Base-by-base conservation (phyloP, 2,888 invertebrate species). In the Endotricha flammealis region DNA sequence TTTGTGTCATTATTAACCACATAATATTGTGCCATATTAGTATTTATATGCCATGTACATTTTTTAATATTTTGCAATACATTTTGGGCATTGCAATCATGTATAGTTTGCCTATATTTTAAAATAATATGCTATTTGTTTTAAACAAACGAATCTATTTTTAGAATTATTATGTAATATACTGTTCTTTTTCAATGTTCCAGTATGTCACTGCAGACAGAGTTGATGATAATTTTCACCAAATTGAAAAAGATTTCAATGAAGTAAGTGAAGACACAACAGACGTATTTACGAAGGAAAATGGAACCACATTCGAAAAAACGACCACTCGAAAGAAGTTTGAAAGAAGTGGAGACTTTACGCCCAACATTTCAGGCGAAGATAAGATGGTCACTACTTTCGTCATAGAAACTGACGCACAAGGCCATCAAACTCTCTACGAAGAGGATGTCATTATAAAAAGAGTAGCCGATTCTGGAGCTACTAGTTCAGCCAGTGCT, bases 371-470 rank as follows among this genome's bases (percentile, higher is more conserved):
- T 8, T 41, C 48, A 1, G 48, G 53, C 2, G 50, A 57, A 30
- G 64, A 67, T 30, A 63, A 58, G 25, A 41, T 59, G 10, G 47
- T 60, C 2, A 54, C 50, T 42, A 66, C 44, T 0, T 44, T 72
- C 2, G 46, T 52, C 0, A 62, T 76, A 1, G 57, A 53, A 10
- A 43, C 45, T 0, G 74, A 78, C 34, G 57, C 51, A 1, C 8
- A 25, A 0, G 82, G 80, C 2, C 48, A 63, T 7, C 65, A 73
- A 46, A 45, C 31, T 0, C 50, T 80, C 4, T 48, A 44, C n/a
- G 78, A 81, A 49, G 58, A 70, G 44, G 78, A 81, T 46, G 56
- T 67, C 0, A 46, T 67, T 1, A 62, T 77, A 8, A 61, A 59
- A 20, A 57, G 50, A 36, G 43, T 58, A 32, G 52, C 41, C 10